Evolutionary conservation across 1,140 invertebrate species (phyloP), one percentile per base, ranked within the genome.

Genomic region (Zaprionus africanus): DNA sequence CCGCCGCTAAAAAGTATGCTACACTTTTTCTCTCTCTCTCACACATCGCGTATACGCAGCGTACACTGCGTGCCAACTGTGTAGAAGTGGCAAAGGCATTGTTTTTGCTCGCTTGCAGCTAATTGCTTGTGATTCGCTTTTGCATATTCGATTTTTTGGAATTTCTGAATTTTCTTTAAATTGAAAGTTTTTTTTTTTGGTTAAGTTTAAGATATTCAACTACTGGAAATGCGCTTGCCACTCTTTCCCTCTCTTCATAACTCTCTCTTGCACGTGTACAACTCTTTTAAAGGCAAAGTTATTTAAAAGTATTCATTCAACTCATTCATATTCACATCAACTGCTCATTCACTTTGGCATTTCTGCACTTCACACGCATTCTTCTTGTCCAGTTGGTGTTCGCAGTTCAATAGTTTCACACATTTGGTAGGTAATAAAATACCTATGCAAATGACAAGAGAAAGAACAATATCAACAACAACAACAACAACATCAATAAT

Each of bases 1-100:
- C 64, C 28, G 31, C 15, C 60, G 34, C 68, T 61, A 11, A 24
- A 82, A 78, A 78, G 75, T 82, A 67, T 66, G 80, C 80, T 75
- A 69, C 38, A 38, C 49, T 69, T 81, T 77, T 59, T 51, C 34
- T 7, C 34, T 64, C 28, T 5, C 17, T 3, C 11, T 31, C 53
- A 17, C 13, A 64, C 17, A 53, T 66, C 43, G 53, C 54, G 69
- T 73, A 73, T 73, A 60, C 70, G 69, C 54, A 49, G 36, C 54
- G 46, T 64, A 22, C 31, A 5, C 1, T 24, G 49, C 9, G 9
- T 31, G 9, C 31, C 31, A 31, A 11, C 31, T 31, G 31, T 31
- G 31, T 31, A 3, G 9, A 34, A 34, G 49, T 22, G 24, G 5
- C 5, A 1, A 19, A 51, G 3, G 43, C 43, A 49, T 49, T 22